Conservation (phyloP, 2,888 invertebrate species). For the Steinernema carpocapsae region DNA sequence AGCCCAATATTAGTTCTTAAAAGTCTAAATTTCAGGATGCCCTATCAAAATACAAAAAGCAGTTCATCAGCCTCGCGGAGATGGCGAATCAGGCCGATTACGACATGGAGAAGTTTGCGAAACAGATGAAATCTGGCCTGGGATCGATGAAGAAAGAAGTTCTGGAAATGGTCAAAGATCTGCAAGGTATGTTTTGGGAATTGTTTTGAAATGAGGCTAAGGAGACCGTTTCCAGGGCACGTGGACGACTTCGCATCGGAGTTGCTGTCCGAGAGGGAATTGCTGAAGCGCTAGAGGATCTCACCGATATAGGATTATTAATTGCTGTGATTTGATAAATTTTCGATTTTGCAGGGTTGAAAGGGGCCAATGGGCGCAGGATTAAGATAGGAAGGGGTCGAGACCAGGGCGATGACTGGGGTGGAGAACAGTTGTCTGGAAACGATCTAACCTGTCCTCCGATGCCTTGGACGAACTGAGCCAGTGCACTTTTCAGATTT, state of each 20-base stretch:
- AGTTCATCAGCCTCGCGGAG: conserved; percentile 10
- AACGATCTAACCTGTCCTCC: no score
- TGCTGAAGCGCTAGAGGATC: conserved; percentile 32
- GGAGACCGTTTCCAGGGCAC: neutral
- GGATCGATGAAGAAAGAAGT: neutral
- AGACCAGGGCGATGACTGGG: no score
- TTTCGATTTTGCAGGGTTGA: no score
- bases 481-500: no score
- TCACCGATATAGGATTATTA: neutral
- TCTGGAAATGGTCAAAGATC: neutral
- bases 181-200: neutral
- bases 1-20: no score
- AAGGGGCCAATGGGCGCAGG: no score
- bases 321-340: neutral
- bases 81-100: conserved; percentile 27
- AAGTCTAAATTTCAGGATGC: neutral
- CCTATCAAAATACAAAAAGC: neutral
- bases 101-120: conserved; percentile 7
- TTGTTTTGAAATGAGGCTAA: neutral
- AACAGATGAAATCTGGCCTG: neutral
- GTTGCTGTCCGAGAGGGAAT: conserved; percentile 5
- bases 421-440: no score
- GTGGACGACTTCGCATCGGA: conserved; percentile 8
- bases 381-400: no score
- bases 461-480: no score